Conservation (phyloP, 2,888 invertebrate species). For the Psylliodes chrysocephalus region DNA sequence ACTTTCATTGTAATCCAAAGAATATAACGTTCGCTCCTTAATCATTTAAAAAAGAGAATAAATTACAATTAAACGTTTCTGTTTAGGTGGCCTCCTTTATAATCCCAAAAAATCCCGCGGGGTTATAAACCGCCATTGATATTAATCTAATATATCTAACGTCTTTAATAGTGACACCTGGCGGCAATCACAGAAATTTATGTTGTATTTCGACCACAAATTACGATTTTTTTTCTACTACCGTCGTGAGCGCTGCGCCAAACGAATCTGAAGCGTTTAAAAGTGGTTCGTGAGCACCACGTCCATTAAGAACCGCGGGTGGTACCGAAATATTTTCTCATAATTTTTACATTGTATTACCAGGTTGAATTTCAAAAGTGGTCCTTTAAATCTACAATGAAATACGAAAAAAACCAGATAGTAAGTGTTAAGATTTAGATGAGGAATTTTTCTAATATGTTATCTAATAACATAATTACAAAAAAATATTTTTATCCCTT, state of each 20-base stretch:
- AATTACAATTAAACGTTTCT: slow-evolving; percentile 23
- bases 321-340: slow-evolving; percentile 51
- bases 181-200: slow-evolving; percentile 46
- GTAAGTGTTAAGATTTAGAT: too few species aligned
- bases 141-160: slow-evolving; percentile 46
- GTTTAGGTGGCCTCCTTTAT: slow-evolving; percentile 25
- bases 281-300: slow-evolving; percentile 45
- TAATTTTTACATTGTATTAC: slow-evolving; percentile 17
- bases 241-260: slow-evolving; percentile 35
- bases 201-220: slow-evolving; percentile 45
- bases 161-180: slow-evolving; percentile 45
- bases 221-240: slow-evolving; percentile 45
- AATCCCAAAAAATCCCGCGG: slow-evolving; percentile 19
- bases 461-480: too few species aligned
- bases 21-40: neutral
- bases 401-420: too few species aligned
- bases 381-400: slow-evolving; percentile 1
- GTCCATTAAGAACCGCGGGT: slow-evolving; percentile 57
- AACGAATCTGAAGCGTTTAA: slow-evolving; percentile 34
- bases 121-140: slow-evolving; percentile 37
- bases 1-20: neutral
- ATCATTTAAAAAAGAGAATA: slow-evolving; percentile 11
- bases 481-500: too few species aligned
- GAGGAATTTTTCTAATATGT: too few species aligned
- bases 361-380: neutral